Percentiles rank a stretch among this genome's conserved stretches.
phyloP scores from a whole-genome alignment of 1,140 invertebrate genomes.

The Drosophila subpulchrella region DNA sequence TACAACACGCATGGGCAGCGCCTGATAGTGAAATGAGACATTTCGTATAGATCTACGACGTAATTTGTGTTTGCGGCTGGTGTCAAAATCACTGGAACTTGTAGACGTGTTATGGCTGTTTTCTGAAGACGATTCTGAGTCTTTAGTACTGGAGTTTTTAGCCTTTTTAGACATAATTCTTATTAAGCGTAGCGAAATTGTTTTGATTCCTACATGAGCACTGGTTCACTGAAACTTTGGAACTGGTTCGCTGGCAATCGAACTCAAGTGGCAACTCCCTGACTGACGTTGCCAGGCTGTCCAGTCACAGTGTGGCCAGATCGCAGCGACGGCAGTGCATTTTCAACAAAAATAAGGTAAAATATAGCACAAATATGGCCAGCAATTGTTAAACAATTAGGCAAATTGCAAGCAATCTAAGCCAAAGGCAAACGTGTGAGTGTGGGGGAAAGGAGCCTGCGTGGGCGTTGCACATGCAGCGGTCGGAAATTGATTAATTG shows the following conservation, averaged over 20 bases:
- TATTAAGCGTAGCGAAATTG: slow-evolving; percentile 20
- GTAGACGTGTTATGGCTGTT: slow-evolving; percentile 4
- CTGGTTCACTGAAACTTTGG: neutral
- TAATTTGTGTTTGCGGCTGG: slow-evolving; percentile 36
- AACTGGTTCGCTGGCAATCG: neutral
- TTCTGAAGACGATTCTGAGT: neutral
- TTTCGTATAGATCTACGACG: slow-evolving; percentile 36
- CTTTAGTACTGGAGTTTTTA: neutral
- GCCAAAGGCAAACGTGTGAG: neutral
- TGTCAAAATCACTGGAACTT: slow-evolving; percentile 46
- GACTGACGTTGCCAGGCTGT: slow-evolving; percentile 14
- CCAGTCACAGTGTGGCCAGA: slow-evolving; percentile 41
- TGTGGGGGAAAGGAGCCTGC: neutral
- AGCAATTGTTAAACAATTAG: slow-evolving; percentile 65
- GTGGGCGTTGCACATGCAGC: slow-evolving; percentile 4
- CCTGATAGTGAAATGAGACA: slow-evolving; percentile 35
- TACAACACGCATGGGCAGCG: slow-evolving; percentile 48
- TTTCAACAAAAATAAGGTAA: slow-evolving; percentile 82
- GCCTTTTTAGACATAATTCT: slow-evolving; percentile 39
- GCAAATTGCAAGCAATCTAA: slow-evolving; percentile 10
- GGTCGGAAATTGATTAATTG: slow-evolving; percentile 69
- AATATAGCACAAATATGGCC: slow-evolving; percentile 53
- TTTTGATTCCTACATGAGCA: slow-evolving; percentile 30
- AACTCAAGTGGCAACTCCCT: neutral
- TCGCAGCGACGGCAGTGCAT: slow-evolving; percentile 55